Conservation (phyloP, 1,140 invertebrate species). For the Panonychus citri region DNA sequence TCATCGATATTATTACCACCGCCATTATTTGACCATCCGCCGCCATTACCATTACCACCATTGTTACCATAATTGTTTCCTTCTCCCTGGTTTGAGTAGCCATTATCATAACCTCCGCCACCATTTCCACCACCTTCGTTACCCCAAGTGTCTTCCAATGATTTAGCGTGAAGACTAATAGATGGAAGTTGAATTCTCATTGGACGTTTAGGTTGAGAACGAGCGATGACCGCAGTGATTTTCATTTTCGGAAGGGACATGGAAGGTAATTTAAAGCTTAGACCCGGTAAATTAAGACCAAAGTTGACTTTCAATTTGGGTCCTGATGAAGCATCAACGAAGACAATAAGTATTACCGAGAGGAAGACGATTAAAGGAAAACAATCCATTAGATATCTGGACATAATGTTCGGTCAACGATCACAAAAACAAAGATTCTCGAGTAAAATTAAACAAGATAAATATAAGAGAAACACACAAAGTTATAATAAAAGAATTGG, state of each 20-base stretch:
- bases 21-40: neutral
- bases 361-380: no score
- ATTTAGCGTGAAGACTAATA: neutral
- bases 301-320: neutral
- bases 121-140: neutral
- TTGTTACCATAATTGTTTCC: neutral
- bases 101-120: neutral
- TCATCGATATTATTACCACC: neutral
- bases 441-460: no score
- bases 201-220: neutral
- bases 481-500: no score
- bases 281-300: neutral
- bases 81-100: neutral
- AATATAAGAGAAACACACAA: no score
- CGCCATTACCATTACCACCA: neutral
- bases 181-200: neutral
- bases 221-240: neutral
- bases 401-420: no score
- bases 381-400: no score
- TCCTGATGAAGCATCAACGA: no score
- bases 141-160: neutral
- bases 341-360: no score
- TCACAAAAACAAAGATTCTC: no score
- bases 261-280: neutral
- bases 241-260: neutral